phyloP scores from a whole-genome alignment of 2,113 vertebrate species.

The Montifringilla adamsi region DNA sequence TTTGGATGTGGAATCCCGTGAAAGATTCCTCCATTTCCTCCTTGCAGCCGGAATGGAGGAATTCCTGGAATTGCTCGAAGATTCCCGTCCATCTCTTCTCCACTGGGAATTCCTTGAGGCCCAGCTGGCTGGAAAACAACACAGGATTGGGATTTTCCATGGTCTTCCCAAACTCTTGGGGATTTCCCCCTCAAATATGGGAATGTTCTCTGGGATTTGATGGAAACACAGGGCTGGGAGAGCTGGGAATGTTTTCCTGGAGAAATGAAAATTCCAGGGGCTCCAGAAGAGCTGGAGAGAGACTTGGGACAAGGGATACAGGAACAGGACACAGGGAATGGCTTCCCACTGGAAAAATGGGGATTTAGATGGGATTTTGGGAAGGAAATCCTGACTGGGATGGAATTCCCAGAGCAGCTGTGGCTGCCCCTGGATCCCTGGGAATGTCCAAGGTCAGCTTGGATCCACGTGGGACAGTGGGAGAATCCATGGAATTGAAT shows the following conservation, averaged over 20 bases:
- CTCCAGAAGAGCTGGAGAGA: neutral
- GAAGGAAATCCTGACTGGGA: neutral
- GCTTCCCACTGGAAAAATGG: neutral
- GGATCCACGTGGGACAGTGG: neutral
- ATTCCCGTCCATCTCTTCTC: slow-evolving; percentile 76
- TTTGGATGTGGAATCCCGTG: slow-evolving; percentile 73
- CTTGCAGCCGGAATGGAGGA: slow-evolving; percentile 58
- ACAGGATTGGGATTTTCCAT: neutral
- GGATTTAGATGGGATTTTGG: neutral
- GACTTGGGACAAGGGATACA: neutral
- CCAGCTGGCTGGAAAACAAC: slow-evolving; percentile 70
- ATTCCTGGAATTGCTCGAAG: slow-evolving; percentile 71
- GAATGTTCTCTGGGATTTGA: neutral
- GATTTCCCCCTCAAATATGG: neutral
- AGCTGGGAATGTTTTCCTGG: neutral
- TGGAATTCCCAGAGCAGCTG: neutral
- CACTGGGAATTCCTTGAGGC: slow-evolving; percentile 58
- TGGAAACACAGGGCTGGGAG: neutral
- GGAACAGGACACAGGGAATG: neutral
- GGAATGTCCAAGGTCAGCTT: neutral
- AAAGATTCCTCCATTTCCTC: slow-evolving; percentile 69
- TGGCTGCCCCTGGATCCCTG: neutral
- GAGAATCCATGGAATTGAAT: neutral
- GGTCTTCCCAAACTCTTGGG: neutral
- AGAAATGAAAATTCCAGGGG: neutral